Evolutionary conservation across 2,888 invertebrate species (phyloP).

Genomic region (Achlya flavicornis): DNA sequence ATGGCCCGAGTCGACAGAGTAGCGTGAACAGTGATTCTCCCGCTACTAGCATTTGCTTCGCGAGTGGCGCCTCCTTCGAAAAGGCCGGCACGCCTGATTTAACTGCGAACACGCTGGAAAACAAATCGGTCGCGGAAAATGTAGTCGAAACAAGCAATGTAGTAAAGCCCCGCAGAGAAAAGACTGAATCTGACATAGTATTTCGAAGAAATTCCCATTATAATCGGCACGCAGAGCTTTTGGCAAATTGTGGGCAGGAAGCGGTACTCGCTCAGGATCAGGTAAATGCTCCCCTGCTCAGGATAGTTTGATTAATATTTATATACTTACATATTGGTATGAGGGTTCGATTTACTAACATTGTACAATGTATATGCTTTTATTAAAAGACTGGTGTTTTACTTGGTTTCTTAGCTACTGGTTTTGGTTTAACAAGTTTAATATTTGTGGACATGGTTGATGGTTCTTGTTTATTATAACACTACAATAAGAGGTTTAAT

Average conservation of each 20-base stretch:
- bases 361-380: conserved; percentile 54
- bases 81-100: conserved; percentile 69
- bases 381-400: conserved; percentile 48
- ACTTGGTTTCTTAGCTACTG: conserved; percentile 48
- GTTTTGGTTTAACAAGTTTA: conserved; percentile 55
- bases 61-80: conserved; percentile 65
- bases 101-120: conserved; percentile 65
- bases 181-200: conserved; percentile 94
- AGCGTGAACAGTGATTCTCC: conserved; percentile 76
- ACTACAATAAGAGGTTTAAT: conserved; percentile 20
- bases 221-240: conserved; percentile 72
- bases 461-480: conserved; percentile 37
- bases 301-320: conserved; percentile 78
- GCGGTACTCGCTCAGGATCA: conserved; percentile 82
- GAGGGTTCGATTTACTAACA: conserved; percentile 75
- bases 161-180: conserved; percentile 90
- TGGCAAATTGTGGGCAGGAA: conserved; percentile 78
- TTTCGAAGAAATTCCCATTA: conserved; percentile 85
- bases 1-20: conserved; percentile 69
- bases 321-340: conserved; percentile 75
- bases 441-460: conserved; percentile 58
- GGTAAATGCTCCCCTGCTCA: conserved; percentile 78
- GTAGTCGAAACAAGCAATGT: conserved; percentile 66
- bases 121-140: conserved; percentile 41
- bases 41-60: conserved; percentile 69